phyloP scores from a whole-genome alignment of 2,888 invertebrate species.

The Papilio protenor region DNA sequence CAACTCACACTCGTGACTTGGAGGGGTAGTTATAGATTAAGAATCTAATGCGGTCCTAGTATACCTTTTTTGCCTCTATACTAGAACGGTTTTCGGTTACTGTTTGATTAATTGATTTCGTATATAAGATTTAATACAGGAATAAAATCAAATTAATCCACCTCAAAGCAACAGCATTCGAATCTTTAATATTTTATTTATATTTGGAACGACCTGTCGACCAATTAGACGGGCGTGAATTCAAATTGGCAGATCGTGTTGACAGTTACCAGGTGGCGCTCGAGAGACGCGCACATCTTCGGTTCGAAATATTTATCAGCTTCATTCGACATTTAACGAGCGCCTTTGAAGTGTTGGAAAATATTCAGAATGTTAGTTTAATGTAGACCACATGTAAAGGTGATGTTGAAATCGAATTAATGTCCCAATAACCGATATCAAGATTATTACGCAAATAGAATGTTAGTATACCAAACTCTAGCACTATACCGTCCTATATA shows the following conservation, averaged over 20 bases:
- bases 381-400: conserved; percentile 56
- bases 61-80: neutral
- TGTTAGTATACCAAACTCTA: neutral
- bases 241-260: conserved; percentile 76
- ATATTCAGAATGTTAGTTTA: conserved; percentile 75
- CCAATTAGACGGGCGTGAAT: conserved; percentile 70
- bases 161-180: conserved; percentile 53
- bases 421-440: conserved; percentile 62
- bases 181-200: conserved; percentile 70
- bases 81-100: too few species aligned
- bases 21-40: neutral
- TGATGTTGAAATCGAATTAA: conserved; percentile 58
- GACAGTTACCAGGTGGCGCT: conserved; percentile 76
- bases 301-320: conserved; percentile 67
- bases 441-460: conserved; percentile 51
- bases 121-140: neutral
- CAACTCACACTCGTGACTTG: neutral
- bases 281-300: conserved; percentile 59
- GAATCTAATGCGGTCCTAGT: neutral
- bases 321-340: conserved; percentile 71
- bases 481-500: neutral
- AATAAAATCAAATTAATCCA: conserved; percentile 26
- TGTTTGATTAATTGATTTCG: neutral
- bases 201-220: conserved; percentile 70
- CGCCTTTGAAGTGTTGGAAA: conserved; percentile 78